Evolutionary conservation across 2,888 invertebrate species (phyloP).

Genomic region (Trissolcus brochymenae): DNA sequence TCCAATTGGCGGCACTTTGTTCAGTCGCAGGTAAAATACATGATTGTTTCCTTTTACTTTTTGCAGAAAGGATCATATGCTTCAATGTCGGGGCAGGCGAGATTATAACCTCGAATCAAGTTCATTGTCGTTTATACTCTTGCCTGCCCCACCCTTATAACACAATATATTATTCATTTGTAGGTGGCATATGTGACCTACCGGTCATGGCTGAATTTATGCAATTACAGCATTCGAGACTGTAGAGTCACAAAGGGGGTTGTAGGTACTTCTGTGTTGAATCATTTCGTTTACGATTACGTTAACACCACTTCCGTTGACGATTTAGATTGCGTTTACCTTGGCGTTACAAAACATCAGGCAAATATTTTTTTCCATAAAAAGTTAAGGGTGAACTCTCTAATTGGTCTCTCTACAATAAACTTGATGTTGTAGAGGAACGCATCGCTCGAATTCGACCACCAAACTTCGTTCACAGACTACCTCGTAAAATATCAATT

Average conservation of each 20-base stretch:
- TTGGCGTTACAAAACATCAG: conserved; percentile 11
- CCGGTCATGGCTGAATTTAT: neutral
- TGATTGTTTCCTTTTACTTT: too few species aligned
- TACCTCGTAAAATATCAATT: neutral
- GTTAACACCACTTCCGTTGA: neutral
- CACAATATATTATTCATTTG: too few species aligned
- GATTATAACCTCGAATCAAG: too few species aligned
- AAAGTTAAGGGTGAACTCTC: neutral
- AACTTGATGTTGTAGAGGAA: neutral
- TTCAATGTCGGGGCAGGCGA: too few species aligned
- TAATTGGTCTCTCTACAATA: neutral
- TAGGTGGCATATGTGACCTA: neutral
- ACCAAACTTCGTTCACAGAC: neutral
- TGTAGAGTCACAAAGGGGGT: neutral
- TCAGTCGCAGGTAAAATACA: too few species aligned
- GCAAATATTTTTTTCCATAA: neutral
- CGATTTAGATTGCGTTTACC: conserved; percentile 1
- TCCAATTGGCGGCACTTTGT: too few species aligned
- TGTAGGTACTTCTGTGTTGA: neutral
- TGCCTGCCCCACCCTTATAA: too few species aligned
- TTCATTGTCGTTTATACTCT: too few species aligned
- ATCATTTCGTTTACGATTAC: neutral
- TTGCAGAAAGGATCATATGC: too few species aligned
- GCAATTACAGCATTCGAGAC: neutral
- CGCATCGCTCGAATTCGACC: neutral